A percentile compares a stretch with the other conserved stretches of the same genome.
phyloP scores from a whole-genome alignment of 2,113 vertebrate genomes.

The Amphiprion ocellaris region DNA sequence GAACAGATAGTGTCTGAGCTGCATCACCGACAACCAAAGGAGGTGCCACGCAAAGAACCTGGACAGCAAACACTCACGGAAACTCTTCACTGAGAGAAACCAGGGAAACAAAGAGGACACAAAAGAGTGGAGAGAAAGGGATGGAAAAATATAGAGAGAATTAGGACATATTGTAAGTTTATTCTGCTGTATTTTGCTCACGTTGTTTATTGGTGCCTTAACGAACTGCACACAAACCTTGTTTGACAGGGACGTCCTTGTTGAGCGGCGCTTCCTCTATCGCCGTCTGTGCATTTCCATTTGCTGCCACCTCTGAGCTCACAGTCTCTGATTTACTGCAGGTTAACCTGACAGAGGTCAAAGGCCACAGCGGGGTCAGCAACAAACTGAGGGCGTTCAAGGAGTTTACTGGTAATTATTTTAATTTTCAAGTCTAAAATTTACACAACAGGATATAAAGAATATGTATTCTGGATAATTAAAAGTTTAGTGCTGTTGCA shows the following conservation, averaged over 20 bases:
- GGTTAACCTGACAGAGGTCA: slow-evolving; percentile 66
- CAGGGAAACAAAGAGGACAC: neutral
- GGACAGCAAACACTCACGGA: slow-evolving; percentile 85
- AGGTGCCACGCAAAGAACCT: slow-evolving; percentile 88
- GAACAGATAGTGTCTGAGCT: slow-evolving; percentile 93
- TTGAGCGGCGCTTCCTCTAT: slow-evolving; percentile 19
- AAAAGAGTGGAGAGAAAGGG: neutral
- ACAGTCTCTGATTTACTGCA: slow-evolving; percentile 59
- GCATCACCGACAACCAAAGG: slow-evolving; percentile 91
- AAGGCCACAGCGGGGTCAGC: slow-evolving; percentile 28
- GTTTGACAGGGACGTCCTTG: neutral
- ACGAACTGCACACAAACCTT: slow-evolving; percentile 54
- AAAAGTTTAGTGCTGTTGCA: too few species aligned
- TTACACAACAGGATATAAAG: neutral
- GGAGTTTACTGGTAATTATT: neutral
- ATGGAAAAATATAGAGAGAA: neutral
- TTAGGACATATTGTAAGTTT: neutral
- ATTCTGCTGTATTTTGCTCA: fast-evolving
- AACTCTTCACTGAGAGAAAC: slow-evolving; percentile 74
- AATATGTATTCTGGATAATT: neutral
- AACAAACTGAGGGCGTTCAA: neutral
- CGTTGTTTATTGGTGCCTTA: too few species aligned
- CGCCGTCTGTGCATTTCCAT: neutral
- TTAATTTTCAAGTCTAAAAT: neutral
- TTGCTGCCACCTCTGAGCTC: slow-evolving; percentile 1